phyloP scores from a whole-genome alignment of 2,797 vertebrate genomes.

The Liasis olivaceus region DNA sequence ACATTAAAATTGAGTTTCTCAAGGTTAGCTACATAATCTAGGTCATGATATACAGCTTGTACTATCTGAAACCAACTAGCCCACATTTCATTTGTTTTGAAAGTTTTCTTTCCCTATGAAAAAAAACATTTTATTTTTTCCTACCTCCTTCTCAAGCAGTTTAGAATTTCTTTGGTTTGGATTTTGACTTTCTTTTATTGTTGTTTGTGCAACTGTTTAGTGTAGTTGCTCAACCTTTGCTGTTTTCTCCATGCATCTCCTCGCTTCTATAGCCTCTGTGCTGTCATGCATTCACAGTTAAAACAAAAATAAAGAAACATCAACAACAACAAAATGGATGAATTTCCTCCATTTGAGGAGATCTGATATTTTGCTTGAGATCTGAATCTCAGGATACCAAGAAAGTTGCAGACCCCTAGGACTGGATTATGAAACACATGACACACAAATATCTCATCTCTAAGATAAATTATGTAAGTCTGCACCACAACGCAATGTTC shows the following conservation, averaged over 20 bases:
- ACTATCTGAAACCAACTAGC: neutral
- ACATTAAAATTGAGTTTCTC: neutral
- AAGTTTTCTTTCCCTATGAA: neutral
- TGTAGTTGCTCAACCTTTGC: too few relatives aligned
- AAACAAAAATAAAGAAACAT: too few relatives aligned
- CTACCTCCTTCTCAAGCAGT: neutral
- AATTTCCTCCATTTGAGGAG: too few relatives aligned
- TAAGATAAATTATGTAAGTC: neutral
- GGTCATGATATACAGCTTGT: neutral
- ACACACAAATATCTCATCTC: neutral
- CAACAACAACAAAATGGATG: too few relatives aligned
- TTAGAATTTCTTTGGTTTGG: neutral
- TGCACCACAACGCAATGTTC: neutral
- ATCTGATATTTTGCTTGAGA: neutral
- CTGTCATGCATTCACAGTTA: too few relatives aligned
- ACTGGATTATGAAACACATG: neutral
- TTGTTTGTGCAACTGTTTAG: too few relatives aligned
- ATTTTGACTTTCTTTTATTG: neutral
- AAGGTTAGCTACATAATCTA: conserved; percentile 3
- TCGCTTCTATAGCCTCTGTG: too few relatives aligned
- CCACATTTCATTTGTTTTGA: neutral
- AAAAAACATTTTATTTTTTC: neutral
- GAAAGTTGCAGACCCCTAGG: neutral
- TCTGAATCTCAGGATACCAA: neutral
- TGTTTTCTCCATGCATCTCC: too few relatives aligned